Conservation (phyloP, 2,797 vertebrate genomes). For the Adrianichthys oophorus region DNA sequence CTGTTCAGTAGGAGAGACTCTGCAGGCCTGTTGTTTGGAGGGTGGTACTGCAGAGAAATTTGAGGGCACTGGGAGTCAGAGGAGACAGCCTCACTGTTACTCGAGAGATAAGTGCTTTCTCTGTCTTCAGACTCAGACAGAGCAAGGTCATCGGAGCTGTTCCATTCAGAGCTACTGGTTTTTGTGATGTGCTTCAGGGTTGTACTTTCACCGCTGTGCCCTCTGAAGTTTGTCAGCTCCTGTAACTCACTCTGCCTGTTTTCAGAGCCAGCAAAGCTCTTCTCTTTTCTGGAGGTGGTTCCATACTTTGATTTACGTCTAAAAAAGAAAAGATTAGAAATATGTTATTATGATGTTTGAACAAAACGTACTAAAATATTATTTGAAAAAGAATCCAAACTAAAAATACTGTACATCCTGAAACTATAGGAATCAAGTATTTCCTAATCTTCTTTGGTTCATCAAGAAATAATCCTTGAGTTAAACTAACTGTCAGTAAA, state of each 20-base stretch:
- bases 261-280: conserved; percentile 57
- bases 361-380: too few species aligned
- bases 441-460: too few species aligned
- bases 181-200: conserved; percentile 69
- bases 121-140: conserved; percentile 80
- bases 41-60: conserved; percentile 39
- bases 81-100: conserved; percentile 66
- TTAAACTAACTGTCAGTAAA: too few species aligned
- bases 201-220: conserved; percentile 59
- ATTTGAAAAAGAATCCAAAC: too few species aligned
- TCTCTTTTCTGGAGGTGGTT: conserved; percentile 71
- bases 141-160: conserved; percentile 81
- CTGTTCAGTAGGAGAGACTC: conserved; percentile 53
- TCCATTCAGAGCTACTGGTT: conserved; percentile 83
- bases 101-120: conserved; percentile 75
- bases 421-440: too few species aligned
- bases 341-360: too few species aligned
- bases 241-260: conserved; percentile 62
- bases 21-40: conserved; percentile 33
- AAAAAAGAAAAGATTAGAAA: conserved; percentile 7
- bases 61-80: conserved; percentile 60
- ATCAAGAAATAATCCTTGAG: too few species aligned
- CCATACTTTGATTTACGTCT: conserved; percentile 77
- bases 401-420: too few species aligned
- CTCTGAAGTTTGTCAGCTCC: conserved; percentile 61